These are phyloP conservation scores for Pachyrhynchus sulphureomaculatus DNA, from an alignment of 1,140 invertebrate species.

Conservation along the genomic window DNA sequence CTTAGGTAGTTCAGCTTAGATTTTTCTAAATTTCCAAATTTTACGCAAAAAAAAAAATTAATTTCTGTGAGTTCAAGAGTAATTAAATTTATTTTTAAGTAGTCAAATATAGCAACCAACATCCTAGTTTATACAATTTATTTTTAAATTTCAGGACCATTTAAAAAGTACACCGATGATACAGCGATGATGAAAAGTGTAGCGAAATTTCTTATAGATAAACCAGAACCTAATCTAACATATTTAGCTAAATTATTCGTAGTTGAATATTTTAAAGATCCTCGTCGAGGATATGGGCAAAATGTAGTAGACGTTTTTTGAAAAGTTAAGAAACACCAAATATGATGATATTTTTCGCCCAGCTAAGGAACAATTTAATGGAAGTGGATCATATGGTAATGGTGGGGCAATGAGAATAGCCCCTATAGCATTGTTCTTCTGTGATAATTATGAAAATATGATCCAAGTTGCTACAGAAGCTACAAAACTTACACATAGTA, in stretches of 20 bases:
- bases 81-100: no score
- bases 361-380: constrained; percentile 70
- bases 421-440: constrained; percentile 68
- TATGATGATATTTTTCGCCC: constrained; percentile 65
- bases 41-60: no score
- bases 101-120: no score
- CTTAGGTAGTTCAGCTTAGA: no score
- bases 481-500: constrained; percentile 68
- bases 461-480: constrained; percentile 55
- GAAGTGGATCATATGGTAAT: constrained; percentile 75
- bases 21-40: no score
- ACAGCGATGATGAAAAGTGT: constrained; percentile 73
- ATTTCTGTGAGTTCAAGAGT: no score
- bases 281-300: constrained; percentile 67
- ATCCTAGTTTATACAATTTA: no score
- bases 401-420: constrained; percentile 76
- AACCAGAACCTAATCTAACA: constrained; percentile 57
- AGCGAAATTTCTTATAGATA: constrained; percentile 64
- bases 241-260: constrained; percentile 68
- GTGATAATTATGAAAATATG: constrained; percentile 56
- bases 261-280: constrained; percentile 64
- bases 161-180: constrained; percentile 72
- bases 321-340: constrained; percentile 59
- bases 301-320: constrained; percentile 66
- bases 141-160: constrained; percentile 54